These are phyloP conservation scores for Shargacucullia verbasci DNA, from an alignment of 2,888 invertebrate genomes.

Conservation along the genomic window DNA sequence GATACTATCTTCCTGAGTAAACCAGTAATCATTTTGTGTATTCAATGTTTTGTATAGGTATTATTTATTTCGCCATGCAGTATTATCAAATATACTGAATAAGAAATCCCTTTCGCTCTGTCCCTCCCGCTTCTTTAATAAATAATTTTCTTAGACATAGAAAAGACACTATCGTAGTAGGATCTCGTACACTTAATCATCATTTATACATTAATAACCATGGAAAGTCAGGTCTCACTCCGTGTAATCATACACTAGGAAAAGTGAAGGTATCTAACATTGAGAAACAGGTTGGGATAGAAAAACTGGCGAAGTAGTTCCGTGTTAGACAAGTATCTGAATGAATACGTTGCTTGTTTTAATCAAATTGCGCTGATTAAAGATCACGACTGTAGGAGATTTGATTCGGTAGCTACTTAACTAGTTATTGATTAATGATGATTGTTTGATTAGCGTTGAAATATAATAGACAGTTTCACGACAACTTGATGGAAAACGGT, in stretches of 20 bases:
- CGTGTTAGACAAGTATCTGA: slow-evolving; percentile 26
- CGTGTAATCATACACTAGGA: slow-evolving; percentile 25
- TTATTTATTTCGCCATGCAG: too few relatives aligned
- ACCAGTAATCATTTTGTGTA: too few relatives aligned
- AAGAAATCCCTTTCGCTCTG: background rate
- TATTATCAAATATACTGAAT: background rate
- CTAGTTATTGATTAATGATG: slow-evolving; percentile 18
- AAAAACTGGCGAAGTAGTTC: slow-evolving; percentile 48
- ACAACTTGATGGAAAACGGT: background rate
- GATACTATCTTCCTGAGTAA: too few relatives aligned
- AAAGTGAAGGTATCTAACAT: slow-evolving; percentile 54
- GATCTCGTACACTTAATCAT: slow-evolving; percentile 24
- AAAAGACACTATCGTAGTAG: slow-evolving; percentile 1
- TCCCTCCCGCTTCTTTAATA: background rate
- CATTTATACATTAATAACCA: slow-evolving; percentile 37
- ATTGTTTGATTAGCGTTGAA: slow-evolving; percentile 5
- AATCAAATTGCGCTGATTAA: slow-evolving; percentile 4
- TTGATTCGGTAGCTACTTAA: slow-evolving; percentile 5
- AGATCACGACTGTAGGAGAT: slow-evolving; percentile 6
- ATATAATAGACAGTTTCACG: too few relatives aligned
- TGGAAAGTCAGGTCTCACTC: slow-evolving; percentile 43
- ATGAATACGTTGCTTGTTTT: slow-evolving; percentile 14
- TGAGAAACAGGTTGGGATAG: slow-evolving; percentile 51
- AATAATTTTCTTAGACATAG: background rate
- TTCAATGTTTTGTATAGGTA: too few relatives aligned